Base-by-base conservation (phyloP, 2,113 vertebrate genomes). In the Hassar affinis region DNA sequence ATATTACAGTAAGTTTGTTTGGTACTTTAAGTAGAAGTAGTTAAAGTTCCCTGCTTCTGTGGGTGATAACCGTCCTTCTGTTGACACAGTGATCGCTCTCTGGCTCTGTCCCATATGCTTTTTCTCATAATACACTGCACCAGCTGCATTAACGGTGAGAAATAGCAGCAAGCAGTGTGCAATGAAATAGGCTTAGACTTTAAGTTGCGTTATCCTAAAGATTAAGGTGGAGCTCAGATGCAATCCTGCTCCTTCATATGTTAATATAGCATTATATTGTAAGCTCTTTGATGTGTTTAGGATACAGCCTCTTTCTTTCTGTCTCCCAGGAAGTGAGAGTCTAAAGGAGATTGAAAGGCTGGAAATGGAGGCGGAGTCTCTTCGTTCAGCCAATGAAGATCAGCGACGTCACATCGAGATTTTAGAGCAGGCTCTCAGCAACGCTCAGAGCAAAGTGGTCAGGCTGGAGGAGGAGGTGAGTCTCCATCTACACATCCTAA, bases 401-500 rank as follows among this genome's bases (percentile, higher is more conserved):
- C 98, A 99, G 90, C 94, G 96, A 56, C 93, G 97, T 85, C 98
- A 99, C 93, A 99, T 99, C 0, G 97, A 99, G 92, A 98, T 99
- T 88, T 92, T 97, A 85, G 97, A 99, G 90, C 98, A 99, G 91
- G 98, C 98, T 7, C 88, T 99, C 64, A 98, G 97, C 90, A 99
- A 98, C 0, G 97, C 98, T 27, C 97, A 99, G 89, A 97, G 96
- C 86, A 98, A 98, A 89, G 97, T 98, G 88, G 96, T 98, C 84
- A 97, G 98, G 75, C 91, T 99, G 89, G 97, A 99, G 90, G 98
- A 99, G 89, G 98, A 99, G 96, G 98, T 99, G 90, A 91, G 49
- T 68, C 33, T 22, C 33, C 10, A 42, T 42, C 64, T 42, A 4
- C 25, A 5, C 66, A 6, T 42, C 35, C 20, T 25, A 22, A 42